Evolutionary conservation across 2,113 vertebrate species (phyloP).

Genomic region (Petromus typicus): DNA sequence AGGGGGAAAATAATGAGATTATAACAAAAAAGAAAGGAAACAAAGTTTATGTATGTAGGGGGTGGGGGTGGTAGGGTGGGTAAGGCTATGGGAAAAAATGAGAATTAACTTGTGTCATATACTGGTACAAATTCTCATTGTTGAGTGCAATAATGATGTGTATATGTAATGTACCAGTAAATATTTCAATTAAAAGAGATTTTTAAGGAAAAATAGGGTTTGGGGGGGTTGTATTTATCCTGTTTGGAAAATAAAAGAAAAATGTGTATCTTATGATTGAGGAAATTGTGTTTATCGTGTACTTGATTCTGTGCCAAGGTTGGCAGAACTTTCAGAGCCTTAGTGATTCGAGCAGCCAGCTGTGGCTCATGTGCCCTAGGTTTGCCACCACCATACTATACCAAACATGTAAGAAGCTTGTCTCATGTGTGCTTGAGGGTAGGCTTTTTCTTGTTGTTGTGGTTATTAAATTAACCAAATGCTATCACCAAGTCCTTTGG

Average conservation of each 20-base stretch:
- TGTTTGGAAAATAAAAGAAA: slow-evolving; percentile 16
- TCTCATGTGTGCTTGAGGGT: neutral
- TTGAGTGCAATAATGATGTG: no score
- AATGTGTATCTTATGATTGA: neutral
- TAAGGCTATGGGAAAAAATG: no score
- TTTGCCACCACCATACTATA: neutral
- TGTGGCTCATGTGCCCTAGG: neutral
- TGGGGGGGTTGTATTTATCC: neutral
- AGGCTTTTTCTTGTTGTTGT: neutral
- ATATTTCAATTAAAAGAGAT: no score
- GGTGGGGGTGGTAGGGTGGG: no score
- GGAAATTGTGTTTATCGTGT: neutral
- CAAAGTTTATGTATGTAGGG: no score
- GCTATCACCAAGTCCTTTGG: neutral
- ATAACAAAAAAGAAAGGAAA: no score
- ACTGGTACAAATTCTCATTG: no score
- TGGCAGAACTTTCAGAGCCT: neutral
- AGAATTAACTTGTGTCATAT: no score
- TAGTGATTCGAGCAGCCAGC: neutral
- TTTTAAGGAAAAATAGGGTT: slow-evolving; percentile 44
- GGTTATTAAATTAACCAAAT: neutral
- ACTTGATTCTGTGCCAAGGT: neutral
- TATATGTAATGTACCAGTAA: no score
- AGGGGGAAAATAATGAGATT: no score
- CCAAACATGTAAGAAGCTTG: neutral